phyloP scores from a whole-genome alignment of 2,797 vertebrate genomes.

The Pseudochirops corinnae region DNA sequence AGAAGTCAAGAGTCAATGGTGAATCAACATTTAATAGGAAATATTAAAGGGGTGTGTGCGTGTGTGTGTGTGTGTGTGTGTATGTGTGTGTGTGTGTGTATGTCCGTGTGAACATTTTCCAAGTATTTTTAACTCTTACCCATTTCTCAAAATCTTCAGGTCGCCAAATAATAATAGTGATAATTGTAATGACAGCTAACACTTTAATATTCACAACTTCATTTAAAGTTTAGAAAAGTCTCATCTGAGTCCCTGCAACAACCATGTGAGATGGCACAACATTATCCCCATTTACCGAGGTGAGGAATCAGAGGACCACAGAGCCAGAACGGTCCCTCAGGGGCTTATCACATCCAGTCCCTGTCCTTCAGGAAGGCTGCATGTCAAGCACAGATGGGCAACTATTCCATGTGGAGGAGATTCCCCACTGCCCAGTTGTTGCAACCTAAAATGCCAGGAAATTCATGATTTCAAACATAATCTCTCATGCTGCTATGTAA shows the following conservation, averaged over 20 bases:
- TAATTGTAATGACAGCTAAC: neutral
- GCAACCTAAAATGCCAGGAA: neutral
- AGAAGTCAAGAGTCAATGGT: neutral
- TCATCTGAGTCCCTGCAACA: neutral
- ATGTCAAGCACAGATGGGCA: neutral
- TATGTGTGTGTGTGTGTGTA: too few species aligned
- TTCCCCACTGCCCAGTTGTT: neutral
- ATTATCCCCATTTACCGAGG: neutral
- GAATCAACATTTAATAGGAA: neutral
- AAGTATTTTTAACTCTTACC: neutral
- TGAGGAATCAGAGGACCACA: neutral
- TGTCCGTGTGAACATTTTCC: neutral
- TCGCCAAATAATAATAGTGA: neutral
- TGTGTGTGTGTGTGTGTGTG: too few species aligned
- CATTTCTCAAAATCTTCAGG: neutral
- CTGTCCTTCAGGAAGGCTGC: neutral
- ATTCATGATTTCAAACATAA: conserved; percentile 14
- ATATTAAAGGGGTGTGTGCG: neutral
- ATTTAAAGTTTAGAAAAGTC: neutral
- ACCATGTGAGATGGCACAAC: fast-evolving
- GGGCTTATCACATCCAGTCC: neutral
- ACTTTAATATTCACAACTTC: neutral
- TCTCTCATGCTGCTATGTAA: neutral
- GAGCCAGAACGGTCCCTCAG: conserved; percentile 28
- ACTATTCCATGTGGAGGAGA: conserved; percentile 13